Percentiles rank a stretch among this genome's conserved stretches.
Conservation (phyloP, 2,888 invertebrate species). For the Drosophila cognata region DNA sequence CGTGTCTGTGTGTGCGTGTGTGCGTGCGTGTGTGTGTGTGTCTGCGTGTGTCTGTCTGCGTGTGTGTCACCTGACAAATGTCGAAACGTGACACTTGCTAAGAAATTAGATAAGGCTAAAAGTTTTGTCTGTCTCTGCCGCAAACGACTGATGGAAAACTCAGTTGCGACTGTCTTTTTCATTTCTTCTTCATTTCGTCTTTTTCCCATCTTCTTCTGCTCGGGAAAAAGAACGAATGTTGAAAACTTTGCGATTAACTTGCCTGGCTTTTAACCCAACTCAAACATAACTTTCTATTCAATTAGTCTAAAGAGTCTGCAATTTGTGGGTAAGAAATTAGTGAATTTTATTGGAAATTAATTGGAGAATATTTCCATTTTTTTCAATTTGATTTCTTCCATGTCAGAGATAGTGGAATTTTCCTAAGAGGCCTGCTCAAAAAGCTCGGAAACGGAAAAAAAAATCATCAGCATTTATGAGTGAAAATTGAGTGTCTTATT, state of each 20-base stretch:
- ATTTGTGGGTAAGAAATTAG: background rate
- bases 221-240: background rate
- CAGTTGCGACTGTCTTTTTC: constrained; percentile 13
- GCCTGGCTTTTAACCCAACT: background rate
- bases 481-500: background rate
- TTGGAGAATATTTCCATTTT: background rate
- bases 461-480: background rate
- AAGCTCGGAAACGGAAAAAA: background rate
- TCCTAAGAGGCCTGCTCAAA: background rate
- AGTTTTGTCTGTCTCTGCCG: constrained; percentile 39
- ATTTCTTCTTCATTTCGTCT: background rate
- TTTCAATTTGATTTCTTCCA: background rate
- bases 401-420: background rate
- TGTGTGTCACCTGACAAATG: constrained; percentile 75
- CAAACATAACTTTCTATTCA: constrained; percentile 2
- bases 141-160: constrained; percentile 33
- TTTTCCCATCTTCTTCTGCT: background rate
- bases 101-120: constrained; percentile 80
- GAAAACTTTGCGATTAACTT: constrained; percentile 5
- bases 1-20: constrained; percentile 4
- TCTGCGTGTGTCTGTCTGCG: constrained; percentile 21
- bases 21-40: constrained; percentile 9
- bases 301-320: constrained; percentile 15
- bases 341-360: background rate
- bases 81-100: constrained; percentile 80